Evolutionary conservation across 2,113 vertebrate species (phyloP).

Genomic region (sheep (Ovis aries)): ARS-UI_Ramb_v3.0 NC_056069.1:56022501-56023000

Average conservation of each 20-base stretch:
- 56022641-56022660: too few species aligned
- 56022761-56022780: neutral
- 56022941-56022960: neutral
- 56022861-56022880: neutral
- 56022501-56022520: rapidly evolving
- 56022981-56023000: rapidly evolving
- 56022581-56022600: too few species aligned
- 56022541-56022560: too few species aligned
- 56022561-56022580: too few species aligned
- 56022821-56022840: neutral
- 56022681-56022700: too few species aligned
- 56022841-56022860: neutral
- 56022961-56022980: neutral
- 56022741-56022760: neutral
- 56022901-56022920: neutral
- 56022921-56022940: neutral
- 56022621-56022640: too few species aligned
- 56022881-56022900: neutral
- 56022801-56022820: neutral
- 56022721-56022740: neutral
- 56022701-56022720: neutral
- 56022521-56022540: rapidly evolving
- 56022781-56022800: neutral
- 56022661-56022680: rapidly evolving
- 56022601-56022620: too few species aligned